These are phyloP conservation scores for Nematostella vectensis DNA, from an alignment of 92 coral and sea anemone species.

Conservation along the genomic window DNA sequence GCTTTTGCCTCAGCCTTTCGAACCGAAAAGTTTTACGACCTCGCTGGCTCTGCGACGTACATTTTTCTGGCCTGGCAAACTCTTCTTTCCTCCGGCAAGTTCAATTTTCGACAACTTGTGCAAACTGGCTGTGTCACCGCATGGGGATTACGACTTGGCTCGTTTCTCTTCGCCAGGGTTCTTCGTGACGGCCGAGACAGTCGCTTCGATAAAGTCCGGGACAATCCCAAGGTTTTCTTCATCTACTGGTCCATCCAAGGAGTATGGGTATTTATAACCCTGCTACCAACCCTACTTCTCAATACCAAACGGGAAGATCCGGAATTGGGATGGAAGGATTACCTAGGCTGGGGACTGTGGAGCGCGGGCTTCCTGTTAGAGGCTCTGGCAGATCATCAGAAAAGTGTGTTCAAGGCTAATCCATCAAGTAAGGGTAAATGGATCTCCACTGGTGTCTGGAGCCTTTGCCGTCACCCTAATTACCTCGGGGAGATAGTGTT, in stretches of 20 bases:
- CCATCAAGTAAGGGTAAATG: slow-evolving; percentile 76
- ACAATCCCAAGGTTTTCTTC: slow-evolving; percentile 55
- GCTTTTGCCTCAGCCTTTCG: slow-evolving; percentile 48
- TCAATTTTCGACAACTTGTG: slow-evolving; percentile 66
- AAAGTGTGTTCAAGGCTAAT: slow-evolving; percentile 63
- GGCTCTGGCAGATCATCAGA: slow-evolving; percentile 75
- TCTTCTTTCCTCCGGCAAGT: slow-evolving; percentile 37
- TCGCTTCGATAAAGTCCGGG: slow-evolving; percentile 75
- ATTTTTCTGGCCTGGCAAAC: slow-evolving; percentile 70
- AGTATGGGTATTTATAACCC: slow-evolving; percentile 73
- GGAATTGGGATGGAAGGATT: slow-evolving; percentile 73
- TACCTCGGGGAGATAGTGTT: slow-evolving; percentile 89
- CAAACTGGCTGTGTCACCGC: slow-evolving; percentile 81
- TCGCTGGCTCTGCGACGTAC: slow-evolving; percentile 82
- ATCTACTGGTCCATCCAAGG: slow-evolving; percentile 87
- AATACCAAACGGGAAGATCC: slow-evolving; percentile 57
- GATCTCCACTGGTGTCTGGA: slow-evolving; percentile 93
- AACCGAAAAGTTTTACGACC: slow-evolving; percentile 81
- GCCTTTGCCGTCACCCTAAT: slow-evolving; percentile 80
- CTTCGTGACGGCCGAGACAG: slow-evolving; percentile 76
- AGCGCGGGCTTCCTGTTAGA: slow-evolving; percentile 67
- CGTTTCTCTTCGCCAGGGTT: slow-evolving; percentile 62
- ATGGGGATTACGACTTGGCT: slow-evolving; percentile 86
- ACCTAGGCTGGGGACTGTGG: slow-evolving; percentile 91
- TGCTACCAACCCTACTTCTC: slow-evolving; percentile 73